Evolutionary conservation across 2,888 invertebrate genomes (phyloP), one percentile per base, ranked within the genome.

Genomic region (Andrena praecox): DNA sequence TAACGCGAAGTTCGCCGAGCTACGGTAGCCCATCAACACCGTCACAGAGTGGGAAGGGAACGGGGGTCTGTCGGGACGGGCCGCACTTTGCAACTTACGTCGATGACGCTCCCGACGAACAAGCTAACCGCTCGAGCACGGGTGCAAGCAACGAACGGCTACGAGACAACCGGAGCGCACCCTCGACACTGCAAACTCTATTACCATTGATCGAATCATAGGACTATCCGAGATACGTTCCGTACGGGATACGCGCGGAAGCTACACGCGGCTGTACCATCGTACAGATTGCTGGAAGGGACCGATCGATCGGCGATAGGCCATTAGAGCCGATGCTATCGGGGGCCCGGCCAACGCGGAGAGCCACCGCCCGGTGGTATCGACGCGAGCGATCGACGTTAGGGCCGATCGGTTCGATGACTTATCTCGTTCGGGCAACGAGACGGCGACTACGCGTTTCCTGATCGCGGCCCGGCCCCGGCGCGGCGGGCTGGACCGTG

Each of bases 241-340:
- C 12, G n/a, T 52, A 16, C 60, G 29, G 27, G 70, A 33, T 48
- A 54, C 12, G 7, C 20, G 10, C 27, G 54, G 27, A 42, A 48
- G 12, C 35, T 29, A 33, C 31, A 52, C 52, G 63, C 54, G 27
- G 6, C 42, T 54, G 16, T 12, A 20, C 42, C 35, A n/a, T 10
- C 63, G 42, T 67, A 77, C 60, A 62, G 71, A 82, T 76, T 52
- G 69, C 20, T n/a, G 54, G 35, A 33, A 50, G 59, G 54, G 48
- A 60, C 24, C 67, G 68, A 77, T 83, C 78, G 79, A 69, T 73
- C 66, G 63, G 29, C 66, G 77, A 82, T 87, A 68, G 69, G 31
- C 83, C 80, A 74, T 82, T 80, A 74, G 76, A 82, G 42, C 75
- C 80, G 82, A 82, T 78, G 87, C 75, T 85, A 85, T 82, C 86